Conservation (phyloP, 2,113 vertebrate genomes). For the human (Homo sapiens) region GRCh38 chr1:180842501-180843000, state of each 20-base stretch:
- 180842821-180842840: slow-evolving; percentile 42
- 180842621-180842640: slow-evolving; percentile 8
- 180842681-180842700: slow-evolving; percentile 38
- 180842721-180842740: slow-evolving; percentile 14
- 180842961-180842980: slow-evolving; percentile 25
- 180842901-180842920: slow-evolving; percentile 10
- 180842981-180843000: neutral
- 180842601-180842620: slow-evolving; percentile 26
- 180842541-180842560: slow-evolving; percentile 48
- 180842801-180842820: slow-evolving; percentile 43
- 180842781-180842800: slow-evolving; percentile 44
- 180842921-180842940: slow-evolving; percentile 32
- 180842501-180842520: slow-evolving; percentile 56
- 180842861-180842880: slow-evolving; percentile 35
- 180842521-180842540: slow-evolving; percentile 32
- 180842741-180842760: slow-evolving; percentile 3
- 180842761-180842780: slow-evolving; percentile 26
- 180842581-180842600: slow-evolving; percentile 24
- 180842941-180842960: neutral
- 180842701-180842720: slow-evolving; percentile 47
- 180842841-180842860: slow-evolving; percentile 25
- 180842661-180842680: slow-evolving; percentile 56
- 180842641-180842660: slow-evolving; percentile 30
- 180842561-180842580: slow-evolving; percentile 33
- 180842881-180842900: slow-evolving; percentile 40